Evolutionary conservation across 1,140 invertebrate genomes (phyloP).

Genomic region (Drosophila equinoxialis): DNA sequence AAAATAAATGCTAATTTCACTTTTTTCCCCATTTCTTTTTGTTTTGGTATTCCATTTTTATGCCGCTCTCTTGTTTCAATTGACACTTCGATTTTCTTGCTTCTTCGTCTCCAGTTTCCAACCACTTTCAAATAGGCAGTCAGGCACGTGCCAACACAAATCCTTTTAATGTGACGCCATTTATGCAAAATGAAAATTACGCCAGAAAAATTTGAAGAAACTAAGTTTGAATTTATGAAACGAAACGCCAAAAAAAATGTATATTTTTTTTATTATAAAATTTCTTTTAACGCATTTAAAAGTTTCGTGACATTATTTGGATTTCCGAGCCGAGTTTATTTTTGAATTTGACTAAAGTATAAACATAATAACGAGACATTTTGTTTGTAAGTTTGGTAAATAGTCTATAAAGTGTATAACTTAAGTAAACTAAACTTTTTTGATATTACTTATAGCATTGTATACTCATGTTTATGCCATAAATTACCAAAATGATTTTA

Average conservation of each 20-base stretch:
- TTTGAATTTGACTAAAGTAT: too few relatives aligned
- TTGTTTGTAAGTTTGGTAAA: too few relatives aligned
- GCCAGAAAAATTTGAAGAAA: constrained; percentile 2
- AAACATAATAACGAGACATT: too few relatives aligned
- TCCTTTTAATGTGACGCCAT: constrained; percentile 74
- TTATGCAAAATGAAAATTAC: constrained; percentile 40
- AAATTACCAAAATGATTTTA: too few relatives aligned
- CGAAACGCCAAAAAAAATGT: background rate
- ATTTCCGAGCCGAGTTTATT: too few relatives aligned
- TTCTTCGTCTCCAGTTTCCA: constrained; percentile 24
- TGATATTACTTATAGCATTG: too few relatives aligned
- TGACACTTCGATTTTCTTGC: constrained; percentile 33
- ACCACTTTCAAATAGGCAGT: constrained; percentile 20
- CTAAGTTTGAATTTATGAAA: background rate
- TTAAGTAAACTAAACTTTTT: too few relatives aligned
- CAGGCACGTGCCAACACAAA: constrained; percentile 65
- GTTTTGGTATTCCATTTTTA: constrained; percentile 21
- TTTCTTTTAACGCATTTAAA: too few relatives aligned
- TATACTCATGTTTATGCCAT: too few relatives aligned
- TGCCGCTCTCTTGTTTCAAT: constrained; percentile 55
- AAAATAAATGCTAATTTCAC: constrained; percentile 70
- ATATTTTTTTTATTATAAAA: background rate
- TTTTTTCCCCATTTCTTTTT: constrained; percentile 17
- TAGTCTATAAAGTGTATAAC: too few relatives aligned
- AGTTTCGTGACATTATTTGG: too few relatives aligned